Conservation (phyloP, 2,797 vertebrate genomes). For the Liasis olivaceus region DNA sequence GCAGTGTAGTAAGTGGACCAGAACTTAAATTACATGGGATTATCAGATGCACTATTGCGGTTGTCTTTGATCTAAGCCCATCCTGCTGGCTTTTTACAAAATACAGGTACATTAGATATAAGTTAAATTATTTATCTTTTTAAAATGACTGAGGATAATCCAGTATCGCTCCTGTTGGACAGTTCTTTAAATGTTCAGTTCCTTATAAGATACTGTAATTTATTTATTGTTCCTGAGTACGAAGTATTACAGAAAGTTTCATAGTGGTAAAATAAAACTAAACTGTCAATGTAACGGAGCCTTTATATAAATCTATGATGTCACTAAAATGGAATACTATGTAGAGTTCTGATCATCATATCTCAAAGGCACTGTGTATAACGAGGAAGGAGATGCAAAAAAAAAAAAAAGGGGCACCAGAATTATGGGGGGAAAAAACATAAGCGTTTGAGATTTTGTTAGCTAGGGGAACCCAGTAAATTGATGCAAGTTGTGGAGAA, state of each 20-base stretch:
- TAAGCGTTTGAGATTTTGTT: background rate
- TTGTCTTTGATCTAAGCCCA: background rate
- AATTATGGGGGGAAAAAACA: background rate
- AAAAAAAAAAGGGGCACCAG: background rate
- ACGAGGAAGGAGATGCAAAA: background rate
- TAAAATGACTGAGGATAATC: background rate
- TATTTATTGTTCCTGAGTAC: background rate
- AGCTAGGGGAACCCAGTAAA: too few species aligned
- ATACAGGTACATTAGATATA: background rate
- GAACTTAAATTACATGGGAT: background rate
- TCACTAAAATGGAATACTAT: background rate
- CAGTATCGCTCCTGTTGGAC: background rate
- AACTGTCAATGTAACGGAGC: background rate
- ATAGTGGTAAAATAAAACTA: background rate
- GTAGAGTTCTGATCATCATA: too few species aligned
- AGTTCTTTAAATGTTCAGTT: background rate
- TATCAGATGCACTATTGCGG: background rate
- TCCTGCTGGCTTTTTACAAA: background rate
- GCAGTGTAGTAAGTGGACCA: background rate
- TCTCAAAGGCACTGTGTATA: background rate
- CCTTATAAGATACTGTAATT: background rate
- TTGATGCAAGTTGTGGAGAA: background rate
- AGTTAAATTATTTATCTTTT: background rate
- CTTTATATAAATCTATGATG: background rate
- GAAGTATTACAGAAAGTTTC: background rate